phyloP scores from a whole-genome alignment of 2,797 vertebrate species.

The Orestias chungarensis region DNA sequence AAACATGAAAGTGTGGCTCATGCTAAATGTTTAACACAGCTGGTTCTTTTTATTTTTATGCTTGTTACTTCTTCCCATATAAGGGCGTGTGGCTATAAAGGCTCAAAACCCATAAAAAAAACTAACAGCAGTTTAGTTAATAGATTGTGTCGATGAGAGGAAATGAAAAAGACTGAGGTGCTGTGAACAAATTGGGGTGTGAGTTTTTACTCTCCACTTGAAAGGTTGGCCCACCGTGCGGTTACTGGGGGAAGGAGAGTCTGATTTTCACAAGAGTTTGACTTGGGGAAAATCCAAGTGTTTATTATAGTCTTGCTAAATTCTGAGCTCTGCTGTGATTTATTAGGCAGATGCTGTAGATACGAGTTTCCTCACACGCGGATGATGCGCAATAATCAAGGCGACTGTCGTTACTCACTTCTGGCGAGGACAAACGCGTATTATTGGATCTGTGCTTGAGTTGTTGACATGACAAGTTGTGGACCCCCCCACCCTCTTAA shows the following conservation, averaged over 20 bases:
- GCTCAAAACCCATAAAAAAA: constrained; percentile 9
- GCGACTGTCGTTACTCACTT: constrained; percentile 53
- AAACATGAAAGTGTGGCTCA: background rate
- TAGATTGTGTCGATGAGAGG: constrained; percentile 51
- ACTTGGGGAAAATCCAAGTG: constrained; percentile 41
- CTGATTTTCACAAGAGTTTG: constrained; percentile 66
- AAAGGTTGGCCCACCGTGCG: constrained; percentile 60
- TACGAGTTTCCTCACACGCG: constrained; percentile 8
- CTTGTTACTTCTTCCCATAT: background rate
- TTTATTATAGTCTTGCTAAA: constrained; percentile 46
- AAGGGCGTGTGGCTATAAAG: constrained; percentile 9
- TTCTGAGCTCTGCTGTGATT: constrained; percentile 58
- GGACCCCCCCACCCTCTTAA: constrained; percentile 15
- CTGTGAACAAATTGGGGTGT: constrained; percentile 62
- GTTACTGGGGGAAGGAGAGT: constrained; percentile 65
- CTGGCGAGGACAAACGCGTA: constrained; percentile 33
- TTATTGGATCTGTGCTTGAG: constrained; percentile 51
- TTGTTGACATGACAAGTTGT: too few species aligned
- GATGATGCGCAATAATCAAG: constrained; percentile 22
- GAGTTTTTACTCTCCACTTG: constrained; percentile 50
- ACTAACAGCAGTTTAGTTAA: constrained; percentile 40
- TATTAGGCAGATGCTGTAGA: constrained; percentile 55
- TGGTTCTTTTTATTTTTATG: background rate
- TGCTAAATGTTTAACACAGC: background rate
- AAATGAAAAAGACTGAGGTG: constrained; percentile 49